These are phyloP conservation scores for Drosophila paracracens DNA, from an alignment of 2,888 invertebrate genomes.

Conservation along the genomic window DNA sequence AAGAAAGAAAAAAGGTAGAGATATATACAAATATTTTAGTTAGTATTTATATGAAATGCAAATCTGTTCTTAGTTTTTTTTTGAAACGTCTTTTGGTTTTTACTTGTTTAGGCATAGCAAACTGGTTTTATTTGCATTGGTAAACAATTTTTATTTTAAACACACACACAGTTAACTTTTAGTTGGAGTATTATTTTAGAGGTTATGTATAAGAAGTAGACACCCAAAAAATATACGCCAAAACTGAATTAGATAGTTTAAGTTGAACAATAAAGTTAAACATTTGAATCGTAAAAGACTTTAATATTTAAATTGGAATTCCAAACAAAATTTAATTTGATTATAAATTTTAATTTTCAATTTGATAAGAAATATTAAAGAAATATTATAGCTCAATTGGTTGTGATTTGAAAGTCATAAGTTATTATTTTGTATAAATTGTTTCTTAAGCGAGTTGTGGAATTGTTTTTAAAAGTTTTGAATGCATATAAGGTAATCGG, in stretches of 20 bases:
- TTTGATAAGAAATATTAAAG: conserved; percentile 18
- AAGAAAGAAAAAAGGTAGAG: conserved; percentile 73
- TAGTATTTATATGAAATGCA: conserved; percentile 67
- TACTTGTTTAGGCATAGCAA: conserved; percentile 40
- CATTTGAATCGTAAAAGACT: conserved; percentile 29
- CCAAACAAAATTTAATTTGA: conserved; percentile 20
- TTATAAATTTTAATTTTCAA: conserved; percentile 19
- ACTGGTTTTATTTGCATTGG: conserved; percentile 32
- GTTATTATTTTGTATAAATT: conserved; percentile 29
- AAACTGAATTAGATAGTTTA: conserved; percentile 49
- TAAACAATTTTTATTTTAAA: conserved; percentile 34
- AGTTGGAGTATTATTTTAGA: conserved; percentile 45
- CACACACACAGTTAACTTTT: conserved; percentile 63
- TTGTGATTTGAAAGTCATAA: conserved; percentile 5
- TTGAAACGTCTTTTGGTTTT: conserved; percentile 8
- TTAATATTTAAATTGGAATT: conserved; percentile 22
- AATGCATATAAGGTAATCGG: background rate
- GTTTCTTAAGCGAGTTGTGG: conserved; percentile 14
- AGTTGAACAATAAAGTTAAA: conserved; percentile 43
- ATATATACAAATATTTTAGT: conserved; percentile 80
- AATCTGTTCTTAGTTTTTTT: conserved; percentile 42
- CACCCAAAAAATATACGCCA: conserved; percentile 62
- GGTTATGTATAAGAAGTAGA: conserved; percentile 55
- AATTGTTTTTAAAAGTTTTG: background rate
- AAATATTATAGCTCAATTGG: conserved; percentile 28